These are phyloP conservation scores for Anoplophora glabripennis DNA, from an alignment of 1,140 invertebrate genomes.

Conservation along the genomic window DNA sequence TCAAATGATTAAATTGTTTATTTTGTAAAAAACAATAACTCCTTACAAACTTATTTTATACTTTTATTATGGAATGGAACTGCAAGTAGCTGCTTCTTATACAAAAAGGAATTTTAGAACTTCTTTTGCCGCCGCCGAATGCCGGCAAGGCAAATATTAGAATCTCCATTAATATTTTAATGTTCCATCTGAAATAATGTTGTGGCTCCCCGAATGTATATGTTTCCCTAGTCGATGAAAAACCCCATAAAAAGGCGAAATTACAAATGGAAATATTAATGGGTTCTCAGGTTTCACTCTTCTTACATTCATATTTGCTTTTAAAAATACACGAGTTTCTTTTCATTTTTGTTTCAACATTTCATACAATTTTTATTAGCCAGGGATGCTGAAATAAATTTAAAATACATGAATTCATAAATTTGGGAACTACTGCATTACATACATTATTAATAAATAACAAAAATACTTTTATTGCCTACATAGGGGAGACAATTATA, in stretches of 20 bases:
- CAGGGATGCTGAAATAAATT: neutral
- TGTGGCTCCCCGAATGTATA: constrained; percentile 36
- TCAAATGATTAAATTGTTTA: too few species aligned
- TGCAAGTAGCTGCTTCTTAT: too few species aligned
- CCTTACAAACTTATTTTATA: too few species aligned
- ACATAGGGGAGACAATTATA: neutral
- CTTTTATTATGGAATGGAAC: too few species aligned
- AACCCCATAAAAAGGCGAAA: constrained; percentile 33
- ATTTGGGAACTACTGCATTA: too few species aligned
- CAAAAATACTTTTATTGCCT: neutral
- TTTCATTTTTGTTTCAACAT: constrained; percentile 9
- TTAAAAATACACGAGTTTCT: constrained; percentile 14
- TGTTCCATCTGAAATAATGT: constrained; percentile 36
- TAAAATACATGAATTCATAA: too few species aligned
- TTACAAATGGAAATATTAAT: constrained; percentile 45
- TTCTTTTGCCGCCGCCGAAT: neutral
- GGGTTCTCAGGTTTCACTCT: constrained; percentile 22
- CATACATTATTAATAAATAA: neutral
- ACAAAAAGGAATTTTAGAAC: too few species aligned
- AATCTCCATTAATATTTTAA: constrained; percentile 31
- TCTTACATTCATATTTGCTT: constrained; percentile 19
- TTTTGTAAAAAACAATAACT: too few species aligned
- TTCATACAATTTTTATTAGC: constrained; percentile 1
- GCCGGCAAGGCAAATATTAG: constrained; percentile 6
- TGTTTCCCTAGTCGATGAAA: constrained; percentile 29